These are phyloP conservation scores for Lepus americanus DNA, from an alignment of 2,113 vertebrate genomes.

Conservation along the genomic window DNA sequence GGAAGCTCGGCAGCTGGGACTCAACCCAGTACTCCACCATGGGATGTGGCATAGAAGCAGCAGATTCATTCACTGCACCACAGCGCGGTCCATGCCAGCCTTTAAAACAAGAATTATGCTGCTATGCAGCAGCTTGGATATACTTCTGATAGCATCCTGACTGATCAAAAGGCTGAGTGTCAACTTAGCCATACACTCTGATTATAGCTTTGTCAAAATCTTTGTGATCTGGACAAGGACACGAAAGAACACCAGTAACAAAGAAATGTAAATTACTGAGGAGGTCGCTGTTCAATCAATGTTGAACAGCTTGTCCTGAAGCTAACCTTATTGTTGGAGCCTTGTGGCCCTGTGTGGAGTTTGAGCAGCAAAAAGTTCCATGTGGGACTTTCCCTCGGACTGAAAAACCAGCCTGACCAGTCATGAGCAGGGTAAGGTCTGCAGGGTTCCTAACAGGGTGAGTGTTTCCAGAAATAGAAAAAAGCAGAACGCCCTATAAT, in stretches of 20 bases:
- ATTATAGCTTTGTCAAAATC: background rate
- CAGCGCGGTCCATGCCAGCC: background rate
- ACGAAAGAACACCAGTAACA: background rate
- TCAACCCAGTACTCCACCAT: no score
- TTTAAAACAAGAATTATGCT: constrained; percentile 15
- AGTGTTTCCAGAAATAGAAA: background rate
- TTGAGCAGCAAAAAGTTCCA: background rate
- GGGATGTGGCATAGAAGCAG: no score
- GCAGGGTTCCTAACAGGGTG: background rate
- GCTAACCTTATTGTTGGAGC: background rate
- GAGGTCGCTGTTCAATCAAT: background rate
- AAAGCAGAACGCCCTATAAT: background rate
- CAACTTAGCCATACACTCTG: background rate
- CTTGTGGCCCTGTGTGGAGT: background rate
- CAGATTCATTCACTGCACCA: no score
- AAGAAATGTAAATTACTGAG: background rate
- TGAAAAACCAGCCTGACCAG: background rate
- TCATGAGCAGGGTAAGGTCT: background rate
- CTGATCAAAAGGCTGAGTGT: background rate
- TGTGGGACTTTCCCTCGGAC: background rate
- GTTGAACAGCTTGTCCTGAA: background rate
- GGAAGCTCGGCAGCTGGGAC: no score
- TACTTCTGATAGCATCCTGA: background rate
- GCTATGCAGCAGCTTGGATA: background rate
- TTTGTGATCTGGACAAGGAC: background rate